Percentiles rank a stretch among this genome's conserved stretches.
phyloP scores from a whole-genome alignment of 2,888 invertebrate species.

The Apeira syringaria region DNA sequence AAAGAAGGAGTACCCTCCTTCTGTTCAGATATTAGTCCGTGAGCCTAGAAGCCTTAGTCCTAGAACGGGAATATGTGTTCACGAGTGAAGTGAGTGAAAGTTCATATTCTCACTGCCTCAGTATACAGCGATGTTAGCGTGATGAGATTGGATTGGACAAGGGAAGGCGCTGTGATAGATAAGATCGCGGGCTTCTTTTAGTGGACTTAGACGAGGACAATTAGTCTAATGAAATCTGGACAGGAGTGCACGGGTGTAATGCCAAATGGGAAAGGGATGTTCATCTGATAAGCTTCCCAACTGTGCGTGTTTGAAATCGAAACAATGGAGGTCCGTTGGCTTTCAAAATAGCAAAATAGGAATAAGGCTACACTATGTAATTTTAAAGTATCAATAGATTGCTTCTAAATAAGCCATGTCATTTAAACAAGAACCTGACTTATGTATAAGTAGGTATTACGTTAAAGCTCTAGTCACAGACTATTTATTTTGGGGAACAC shows the following conservation, averaged over 20 bases:
- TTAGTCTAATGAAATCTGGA: slow-evolving; percentile 62
- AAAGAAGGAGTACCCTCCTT: no score
- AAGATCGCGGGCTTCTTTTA: slow-evolving; percentile 51
- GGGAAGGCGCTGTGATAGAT: slow-evolving; percentile 52
- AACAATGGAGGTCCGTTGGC: not conserved
- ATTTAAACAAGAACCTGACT: no score
- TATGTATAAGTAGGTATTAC: no score
- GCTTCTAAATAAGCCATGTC: no score
- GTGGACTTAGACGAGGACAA: slow-evolving; percentile 52
- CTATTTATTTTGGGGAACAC: no score
- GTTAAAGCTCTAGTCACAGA: no score
- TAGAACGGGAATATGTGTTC: not conserved
- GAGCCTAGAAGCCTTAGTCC: no score
- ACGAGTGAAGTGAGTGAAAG: slow-evolving; percentile 4
- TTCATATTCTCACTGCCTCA: slow-evolving; percentile 10
- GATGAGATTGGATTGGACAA: slow-evolving; percentile 63
- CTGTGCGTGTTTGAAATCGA: slow-evolving; percentile 14
- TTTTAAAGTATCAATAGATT: no score
- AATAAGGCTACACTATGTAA: no score
- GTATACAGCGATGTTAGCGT: slow-evolving; percentile 40
- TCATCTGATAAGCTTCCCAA: slow-evolving; percentile 6
- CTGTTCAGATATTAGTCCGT: no score
- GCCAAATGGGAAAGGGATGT: slow-evolving; percentile 5
- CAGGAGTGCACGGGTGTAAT: slow-evolving; percentile 36
- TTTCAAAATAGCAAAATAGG: no score